Conservation (phyloP, 1,140 invertebrate genomes). For the Drosophila erecta region DNA sequence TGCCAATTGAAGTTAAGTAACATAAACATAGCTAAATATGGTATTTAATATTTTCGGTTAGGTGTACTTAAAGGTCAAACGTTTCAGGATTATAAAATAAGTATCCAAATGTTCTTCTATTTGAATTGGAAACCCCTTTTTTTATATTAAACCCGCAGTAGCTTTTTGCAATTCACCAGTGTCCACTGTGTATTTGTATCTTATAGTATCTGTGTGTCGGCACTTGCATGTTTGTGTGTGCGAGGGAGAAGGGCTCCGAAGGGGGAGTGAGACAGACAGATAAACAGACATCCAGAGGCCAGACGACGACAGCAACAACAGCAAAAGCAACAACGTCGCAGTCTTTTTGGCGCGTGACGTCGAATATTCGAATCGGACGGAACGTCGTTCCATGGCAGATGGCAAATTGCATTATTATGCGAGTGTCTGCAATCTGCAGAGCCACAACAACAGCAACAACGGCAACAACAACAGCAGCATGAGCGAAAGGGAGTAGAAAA, state of each 20-base stretch:
- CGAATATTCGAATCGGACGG: slow-evolving; percentile 43
- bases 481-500: slow-evolving; percentile 44
- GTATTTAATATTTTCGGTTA: too few relatives aligned
- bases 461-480: slow-evolving; percentile 10
- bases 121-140: too few relatives aligned
- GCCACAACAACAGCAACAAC: slow-evolving; percentile 45
- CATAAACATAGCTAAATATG: too few relatives aligned
- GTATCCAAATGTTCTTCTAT: too few relatives aligned
- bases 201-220: slow-evolving; percentile 10
- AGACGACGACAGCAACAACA: slow-evolving; percentile 43
- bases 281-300: slow-evolving; percentile 37
- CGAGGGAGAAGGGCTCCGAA: slow-evolving; percentile 6
- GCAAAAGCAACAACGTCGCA: slow-evolving; percentile 30
- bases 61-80: too few relatives aligned
- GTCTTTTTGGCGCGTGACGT: slow-evolving; percentile 82
- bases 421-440: slow-evolving; percentile 82
- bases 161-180: background rate
- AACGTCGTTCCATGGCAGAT: slow-evolving; percentile 56
- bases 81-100: too few relatives aligned
- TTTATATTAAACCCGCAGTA: too few relatives aligned
- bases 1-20: too few relatives aligned
- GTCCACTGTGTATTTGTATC: slow-evolving; percentile 2
- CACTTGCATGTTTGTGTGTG: slow-evolving; percentile 11
- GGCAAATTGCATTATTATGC: slow-evolving; percentile 84
- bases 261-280: slow-evolving; percentile 29